Evolutionary conservation across 2,113 vertebrate genomes (phyloP), one percentile per base, ranked within the genome.

Genomic region (Neodontobutis hainanensis): DNA sequence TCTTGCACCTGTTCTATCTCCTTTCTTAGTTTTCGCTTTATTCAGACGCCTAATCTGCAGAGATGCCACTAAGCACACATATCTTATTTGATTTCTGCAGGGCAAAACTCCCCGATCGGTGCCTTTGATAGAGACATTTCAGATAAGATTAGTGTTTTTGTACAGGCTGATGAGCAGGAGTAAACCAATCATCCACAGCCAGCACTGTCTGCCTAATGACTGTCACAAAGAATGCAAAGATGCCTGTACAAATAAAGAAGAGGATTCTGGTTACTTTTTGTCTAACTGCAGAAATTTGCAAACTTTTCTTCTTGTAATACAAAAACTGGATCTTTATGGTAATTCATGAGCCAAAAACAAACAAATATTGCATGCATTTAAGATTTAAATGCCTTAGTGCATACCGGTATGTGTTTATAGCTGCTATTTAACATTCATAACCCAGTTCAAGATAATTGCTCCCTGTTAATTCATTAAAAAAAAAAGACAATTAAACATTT

Each of bases 81-180:
- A 85, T 88, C 77, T 80, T 60, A 85, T 87, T 85, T 83, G 81
- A 87, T 90, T 91, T 87, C 83, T 87, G 69, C 69, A 60, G 70
- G 75, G 80, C 72, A 78, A 84, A 75, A 64, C 87, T 73, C 38
- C 36, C 62, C 15, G 45, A 90, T 70, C 70, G 72, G 62, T 65
- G 44, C 38, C 65, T 82, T 70, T 85, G 82, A 90, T 85, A 84
- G 65, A 83, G 73, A 77, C 68, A 86, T 90, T 70, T 80, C 70
- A 61, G 78, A 88, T 87, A 72, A 76, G 76, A 82, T 48, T 73
- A 77, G 83, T 75, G 68, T 53, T 68, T 70, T 68, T 80, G 62
- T 57, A 69, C 59, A 58, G 65, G 68, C 79, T 68, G 58, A 70
- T 51, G 64, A 78, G 64, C 58, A 48, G 14, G 73, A 65, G 6